These are phyloP conservation scores for Eleutherodactylus coqui DNA, from an alignment of 2,797 vertebrate genomes.

Conservation along the genomic window DNA sequence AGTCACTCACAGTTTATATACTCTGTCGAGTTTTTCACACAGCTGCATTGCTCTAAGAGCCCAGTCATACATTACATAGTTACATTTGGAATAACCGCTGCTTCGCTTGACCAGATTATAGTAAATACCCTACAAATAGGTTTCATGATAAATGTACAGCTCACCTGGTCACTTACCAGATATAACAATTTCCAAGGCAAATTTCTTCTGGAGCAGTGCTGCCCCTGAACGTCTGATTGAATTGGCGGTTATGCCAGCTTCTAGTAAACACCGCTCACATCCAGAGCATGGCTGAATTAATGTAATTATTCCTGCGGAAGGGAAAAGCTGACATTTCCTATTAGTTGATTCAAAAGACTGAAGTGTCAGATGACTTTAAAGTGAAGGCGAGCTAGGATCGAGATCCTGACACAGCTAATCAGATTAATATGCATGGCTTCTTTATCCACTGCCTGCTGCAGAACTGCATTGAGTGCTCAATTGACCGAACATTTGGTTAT, in stretches of 20 bases:
- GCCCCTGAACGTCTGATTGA: background rate
- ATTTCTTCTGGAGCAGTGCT: background rate
- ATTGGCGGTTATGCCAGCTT: background rate
- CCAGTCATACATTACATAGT: no score
- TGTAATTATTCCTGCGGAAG: slow-evolving; percentile 43
- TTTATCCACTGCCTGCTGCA: slow-evolving; percentile 50
- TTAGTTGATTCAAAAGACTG: slow-evolving; percentile 44
- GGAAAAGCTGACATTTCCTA: slow-evolving; percentile 55
- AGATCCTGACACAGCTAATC: slow-evolving; percentile 59
- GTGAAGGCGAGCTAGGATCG: slow-evolving; percentile 44
- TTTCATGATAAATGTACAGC: background rate
- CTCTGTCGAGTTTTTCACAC: no score
- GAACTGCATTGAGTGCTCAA: slow-evolving; percentile 57
- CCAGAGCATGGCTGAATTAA: slow-evolving; percentile 39
- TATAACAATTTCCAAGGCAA: background rate
- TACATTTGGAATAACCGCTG: no score
- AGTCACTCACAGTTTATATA: no score
- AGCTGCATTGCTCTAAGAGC: no score
- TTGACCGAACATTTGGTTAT: slow-evolving; percentile 65
- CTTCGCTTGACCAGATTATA: background rate
- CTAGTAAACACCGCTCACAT: slow-evolving; percentile 29
- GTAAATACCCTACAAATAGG: background rate
- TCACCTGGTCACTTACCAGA: background rate
- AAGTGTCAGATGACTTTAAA: slow-evolving; percentile 59
- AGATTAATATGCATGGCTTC: slow-evolving; percentile 61